A percentile compares a stretch with the other conserved stretches of the same genome.
phyloP scores from a whole-genome alignment of 2,797 vertebrate genomes.

The Crenuchus spilurus region DNA sequence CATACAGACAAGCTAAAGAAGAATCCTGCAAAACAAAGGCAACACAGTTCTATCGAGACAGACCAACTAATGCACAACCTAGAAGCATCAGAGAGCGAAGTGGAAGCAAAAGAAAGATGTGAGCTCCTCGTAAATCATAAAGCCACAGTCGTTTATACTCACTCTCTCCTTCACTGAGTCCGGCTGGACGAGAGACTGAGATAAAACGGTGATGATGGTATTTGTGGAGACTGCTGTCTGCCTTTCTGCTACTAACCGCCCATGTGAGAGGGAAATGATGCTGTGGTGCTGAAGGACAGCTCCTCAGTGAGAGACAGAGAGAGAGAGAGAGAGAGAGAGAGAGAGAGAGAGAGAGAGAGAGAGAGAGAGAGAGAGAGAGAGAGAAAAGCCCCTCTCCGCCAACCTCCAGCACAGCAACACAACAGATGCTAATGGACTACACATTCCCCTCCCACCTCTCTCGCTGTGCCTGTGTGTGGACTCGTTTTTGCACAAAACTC shows the following conservation, averaged over 20 bases:
- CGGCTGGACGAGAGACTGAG: not conserved
- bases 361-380: constrained; percentile 10
- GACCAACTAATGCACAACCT: not conserved
- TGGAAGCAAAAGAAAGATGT: not conserved
- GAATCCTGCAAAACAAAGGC: not conserved
- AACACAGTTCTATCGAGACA: not conserved
- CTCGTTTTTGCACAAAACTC: not conserved
- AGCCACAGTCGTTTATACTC: constrained; percentile 33
- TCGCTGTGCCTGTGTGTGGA: constrained; percentile 16
- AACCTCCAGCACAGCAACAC: constrained; percentile 45
- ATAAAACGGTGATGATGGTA: not conserved
- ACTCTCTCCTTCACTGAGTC: constrained; percentile 38
- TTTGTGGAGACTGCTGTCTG: not conserved
- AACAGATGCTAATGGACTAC: constrained; percentile 56
- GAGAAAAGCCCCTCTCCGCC: constrained; percentile 44
- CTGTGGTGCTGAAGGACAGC: constrained; percentile 57
- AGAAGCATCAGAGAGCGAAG: not conserved
- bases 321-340: not conserved
- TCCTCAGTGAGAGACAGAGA: constrained; percentile 40
- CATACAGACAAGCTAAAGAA: no score
- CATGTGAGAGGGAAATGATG: constrained; percentile 48
- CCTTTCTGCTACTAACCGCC: constrained; percentile 26
- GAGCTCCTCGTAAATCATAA: not conserved
- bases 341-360: constrained; percentile 10
- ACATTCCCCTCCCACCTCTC: constrained; percentile 34